These are phyloP conservation scores for Saccostrea glomerata DNA, from an alignment of 1,140 invertebrate genomes.

Conservation along the genomic window DNA sequence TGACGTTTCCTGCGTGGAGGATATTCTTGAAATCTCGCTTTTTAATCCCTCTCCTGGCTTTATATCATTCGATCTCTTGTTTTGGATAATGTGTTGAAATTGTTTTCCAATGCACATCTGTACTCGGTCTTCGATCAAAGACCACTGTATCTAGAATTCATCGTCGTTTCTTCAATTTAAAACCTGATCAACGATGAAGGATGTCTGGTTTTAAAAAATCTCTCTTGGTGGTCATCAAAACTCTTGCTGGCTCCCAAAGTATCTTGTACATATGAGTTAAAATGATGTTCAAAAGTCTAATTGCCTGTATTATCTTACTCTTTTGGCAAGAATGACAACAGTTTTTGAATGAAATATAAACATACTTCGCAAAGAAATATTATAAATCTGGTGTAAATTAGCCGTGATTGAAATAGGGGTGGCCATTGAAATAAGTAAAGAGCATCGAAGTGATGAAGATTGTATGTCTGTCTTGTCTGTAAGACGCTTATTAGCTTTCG, in stretches of 20 bases:
- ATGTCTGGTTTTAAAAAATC: slow-evolving; percentile 26
- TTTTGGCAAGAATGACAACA: not conserved
- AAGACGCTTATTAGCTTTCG: slow-evolving; percentile 10
- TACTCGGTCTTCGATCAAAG: slow-evolving; percentile 20
- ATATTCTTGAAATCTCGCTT: slow-evolving; percentile 24
- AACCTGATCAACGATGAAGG: not conserved
- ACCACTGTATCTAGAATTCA: not conserved
- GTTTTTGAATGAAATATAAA: not conserved
- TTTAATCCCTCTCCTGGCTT: slow-evolving; percentile 27
- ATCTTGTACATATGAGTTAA: not conserved
- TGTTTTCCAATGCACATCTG: slow-evolving; percentile 37
- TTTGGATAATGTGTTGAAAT: slow-evolving; percentile 38
- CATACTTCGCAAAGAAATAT: not conserved
- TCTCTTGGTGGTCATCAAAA: slow-evolving; percentile 35
- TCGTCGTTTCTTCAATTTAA: not conserved
- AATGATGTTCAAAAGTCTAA: not conserved
- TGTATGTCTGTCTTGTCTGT: not conserved
- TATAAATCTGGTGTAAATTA: slow-evolving; percentile 17
- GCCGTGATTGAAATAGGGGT: slow-evolving; percentile 13
- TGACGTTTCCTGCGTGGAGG: slow-evolving; percentile 4
- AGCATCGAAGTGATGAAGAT: slow-evolving; percentile 33
- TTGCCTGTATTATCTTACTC: not conserved
- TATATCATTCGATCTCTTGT: slow-evolving; percentile 34
- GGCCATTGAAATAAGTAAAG: slow-evolving; percentile 19
- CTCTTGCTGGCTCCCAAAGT: not conserved